Base-by-base conservation (phyloP, 1,140 invertebrate species). In the Argopecten irradians region DNA sequence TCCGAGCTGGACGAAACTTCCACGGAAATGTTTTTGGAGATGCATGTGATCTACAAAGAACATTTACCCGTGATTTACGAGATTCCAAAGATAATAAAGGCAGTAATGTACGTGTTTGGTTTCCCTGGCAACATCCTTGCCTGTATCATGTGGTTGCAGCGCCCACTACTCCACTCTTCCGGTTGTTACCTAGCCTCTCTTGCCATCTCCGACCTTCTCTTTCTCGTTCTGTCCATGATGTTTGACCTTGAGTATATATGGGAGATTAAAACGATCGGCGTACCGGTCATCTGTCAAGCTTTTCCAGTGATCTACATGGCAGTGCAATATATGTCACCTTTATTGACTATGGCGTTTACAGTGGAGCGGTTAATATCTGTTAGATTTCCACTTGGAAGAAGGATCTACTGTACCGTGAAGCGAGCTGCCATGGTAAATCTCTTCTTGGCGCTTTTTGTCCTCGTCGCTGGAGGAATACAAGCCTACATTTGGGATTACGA, bases 361-460 rank as follows among this genome's bases (percentile, higher is more conserved):
- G 96, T 99, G 90, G 99, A 99, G 95, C 96, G 99, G 82, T 99
- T 98, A 96, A 97, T 99, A 46, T 98, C 98, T 0, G 98, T 99
- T 0, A 99, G 98, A 94, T 98, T 99, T 95, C 98, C 98, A 0
- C 96, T 99, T n/a, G 97, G 97, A 89, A 43, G 94, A 33, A 91
- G 93, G 39, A 90, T 92, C 19, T 93, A 93, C 85, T 95, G 94
- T 86, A 99, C 98, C 0, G 98, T 98, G 92, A 97, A 98, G 19
- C 96, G 98, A 71, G 98, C 98, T 9, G 91, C 93, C 16, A 90
- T 92, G 13, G 93, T 93, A 7, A 93, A 94, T 35, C 84, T 85
- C 3, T 90, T 83, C 33, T 88, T 95, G 34, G 85, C 91, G 0
- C 8, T 92, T 7, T 55, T 91, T 19, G 89, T 91, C 1, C 82